Percentiles rank a stretch among this genome's conserved stretches.
These are phyloP conservation scores for Dusona sp. DNA, from an alignment of 2,888 invertebrate species.

Conservation along the genomic window DNA sequence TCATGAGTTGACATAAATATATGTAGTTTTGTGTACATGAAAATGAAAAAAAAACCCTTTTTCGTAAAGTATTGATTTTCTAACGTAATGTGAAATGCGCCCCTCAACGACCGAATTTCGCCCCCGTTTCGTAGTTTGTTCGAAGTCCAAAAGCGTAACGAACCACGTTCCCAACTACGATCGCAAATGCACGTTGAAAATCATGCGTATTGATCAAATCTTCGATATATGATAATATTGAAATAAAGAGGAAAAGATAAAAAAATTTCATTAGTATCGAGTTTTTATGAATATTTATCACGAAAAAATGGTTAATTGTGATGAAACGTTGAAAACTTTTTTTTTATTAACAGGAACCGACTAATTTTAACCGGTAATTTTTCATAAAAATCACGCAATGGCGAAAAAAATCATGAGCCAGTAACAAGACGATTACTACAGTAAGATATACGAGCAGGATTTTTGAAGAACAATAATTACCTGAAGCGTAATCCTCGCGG, in stretches of 20 bases:
- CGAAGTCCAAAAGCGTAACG: constrained; percentile 12
- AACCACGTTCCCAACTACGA: background rate
- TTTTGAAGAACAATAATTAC: constrained; percentile 41
- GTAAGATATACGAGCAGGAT: background rate
- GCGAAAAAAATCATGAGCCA: background rate
- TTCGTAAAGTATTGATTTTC: constrained; percentile 60
- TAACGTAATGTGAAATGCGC: constrained; percentile 31
- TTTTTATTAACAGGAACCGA: background rate
- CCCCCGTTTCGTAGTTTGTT: constrained; percentile 34
- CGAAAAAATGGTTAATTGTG: background rate
- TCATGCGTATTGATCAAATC: constrained; percentile 43
- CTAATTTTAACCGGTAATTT: background rate
- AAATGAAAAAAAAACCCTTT: constrained; percentile 30
- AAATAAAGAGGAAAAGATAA: background rate
- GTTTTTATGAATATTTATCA: background rate
- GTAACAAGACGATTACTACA: background rate
- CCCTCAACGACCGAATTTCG: constrained; percentile 41
- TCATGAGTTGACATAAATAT: too few species aligned
- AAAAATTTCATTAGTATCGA: background rate
- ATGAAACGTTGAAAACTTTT: background rate
- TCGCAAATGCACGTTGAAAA: constrained; percentile 16
- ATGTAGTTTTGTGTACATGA: background rate
- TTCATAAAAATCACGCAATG: background rate
- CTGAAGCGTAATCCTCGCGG: constrained; percentile 70
- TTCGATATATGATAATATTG: background rate